These are phyloP conservation scores for Coenonympha glycerion DNA, from an alignment of 2,888 invertebrate species.

Conservation along the genomic window DNA sequence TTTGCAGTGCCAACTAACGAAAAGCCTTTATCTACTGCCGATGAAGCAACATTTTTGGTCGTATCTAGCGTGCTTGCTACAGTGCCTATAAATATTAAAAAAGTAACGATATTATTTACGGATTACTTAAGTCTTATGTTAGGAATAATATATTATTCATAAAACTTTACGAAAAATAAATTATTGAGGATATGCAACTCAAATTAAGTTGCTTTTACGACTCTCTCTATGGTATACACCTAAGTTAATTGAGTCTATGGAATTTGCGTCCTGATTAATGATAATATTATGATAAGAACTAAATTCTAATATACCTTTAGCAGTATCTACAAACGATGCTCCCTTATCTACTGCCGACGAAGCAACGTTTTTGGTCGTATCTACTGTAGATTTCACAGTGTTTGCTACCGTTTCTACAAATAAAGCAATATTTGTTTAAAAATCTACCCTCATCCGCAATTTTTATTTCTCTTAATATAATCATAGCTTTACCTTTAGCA, in stretches of 20 bases:
- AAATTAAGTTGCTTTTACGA: too few relatives aligned
- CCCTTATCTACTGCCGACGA: slow-evolving; percentile 37
- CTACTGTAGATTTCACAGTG: slow-evolving; percentile 35
- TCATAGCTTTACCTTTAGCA: slow-evolving; percentile 25
- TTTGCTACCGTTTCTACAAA: slow-evolving; percentile 36
- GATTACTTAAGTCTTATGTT: too few relatives aligned
- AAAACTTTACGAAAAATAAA: too few relatives aligned
- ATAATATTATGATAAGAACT: not conserved
- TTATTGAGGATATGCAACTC: too few relatives aligned
- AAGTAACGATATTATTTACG: not conserved
- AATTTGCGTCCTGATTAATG: not conserved
- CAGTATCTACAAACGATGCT: slow-evolving; percentile 30
- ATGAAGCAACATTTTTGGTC: slow-evolving; percentile 44
- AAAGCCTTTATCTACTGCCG: slow-evolving; percentile 45
- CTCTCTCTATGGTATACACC: too few relatives aligned
- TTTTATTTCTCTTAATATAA: too few relatives aligned
- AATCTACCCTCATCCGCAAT: too few relatives aligned
- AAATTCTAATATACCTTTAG: slow-evolving; percentile 30
- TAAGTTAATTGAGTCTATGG: too few relatives aligned
- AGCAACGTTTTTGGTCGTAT: slow-evolving; percentile 39
- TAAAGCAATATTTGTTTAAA: slow-evolving; percentile 7
- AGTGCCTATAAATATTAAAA: slow-evolving; percentile 39
- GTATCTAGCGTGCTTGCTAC: slow-evolving; percentile 48
- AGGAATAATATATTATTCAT: too few relatives aligned
- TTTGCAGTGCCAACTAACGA: slow-evolving; percentile 43